These are phyloP conservation scores for Etia nguti DNA, from an alignment of 2,113 vertebrate genomes.

Conservation along the genomic window DNA sequence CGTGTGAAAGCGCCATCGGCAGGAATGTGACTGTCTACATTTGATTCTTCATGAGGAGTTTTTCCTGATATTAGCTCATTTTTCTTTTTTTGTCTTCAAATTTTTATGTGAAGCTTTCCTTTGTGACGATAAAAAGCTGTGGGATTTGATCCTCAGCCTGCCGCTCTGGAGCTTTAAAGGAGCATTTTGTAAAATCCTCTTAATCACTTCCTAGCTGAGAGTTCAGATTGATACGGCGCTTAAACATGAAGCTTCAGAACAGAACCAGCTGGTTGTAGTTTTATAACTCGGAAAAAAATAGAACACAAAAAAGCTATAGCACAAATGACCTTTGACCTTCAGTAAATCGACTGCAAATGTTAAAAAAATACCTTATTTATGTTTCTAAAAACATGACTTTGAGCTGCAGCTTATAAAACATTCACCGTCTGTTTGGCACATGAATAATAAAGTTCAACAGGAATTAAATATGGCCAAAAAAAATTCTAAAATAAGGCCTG, in stretches of 20 bases:
- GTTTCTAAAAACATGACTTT: not conserved
- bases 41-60: not conserved
- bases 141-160: not conserved
- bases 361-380: not conserved
- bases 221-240: not conserved
- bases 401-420: not conserved
- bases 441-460: not conserved
- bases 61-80: not conserved
- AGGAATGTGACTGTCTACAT: not conserved
- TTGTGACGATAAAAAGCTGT: not conserved
- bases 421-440: not conserved
- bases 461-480: not conserved
- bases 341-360: not conserved
- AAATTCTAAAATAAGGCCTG: not conserved
- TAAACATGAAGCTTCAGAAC: fast-evolving
- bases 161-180: not conserved
- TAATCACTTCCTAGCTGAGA: not conserved
- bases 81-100: not conserved
- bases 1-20: not conserved
- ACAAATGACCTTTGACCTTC: not conserved
- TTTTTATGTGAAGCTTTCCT: not conserved
- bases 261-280: not conserved
- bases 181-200: not conserved
- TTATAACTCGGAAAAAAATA: not conserved
- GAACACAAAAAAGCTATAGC: not conserved